Evolutionary conservation across 2,888 invertebrate species (phyloP).

Genomic region (Stramonita haemastoma): DNA sequence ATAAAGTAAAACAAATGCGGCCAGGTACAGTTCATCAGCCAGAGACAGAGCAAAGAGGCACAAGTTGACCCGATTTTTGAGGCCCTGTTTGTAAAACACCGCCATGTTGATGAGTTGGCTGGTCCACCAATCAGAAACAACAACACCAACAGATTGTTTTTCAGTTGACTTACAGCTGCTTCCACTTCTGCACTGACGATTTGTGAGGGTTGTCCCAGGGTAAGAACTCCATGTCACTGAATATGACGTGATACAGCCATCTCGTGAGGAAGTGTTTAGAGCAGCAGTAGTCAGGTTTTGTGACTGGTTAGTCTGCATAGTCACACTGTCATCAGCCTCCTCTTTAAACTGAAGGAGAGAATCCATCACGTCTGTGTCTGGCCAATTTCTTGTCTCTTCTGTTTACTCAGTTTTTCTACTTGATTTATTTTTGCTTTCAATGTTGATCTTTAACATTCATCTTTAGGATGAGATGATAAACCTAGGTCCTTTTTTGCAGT

Average conservation of each 20-base stretch:
- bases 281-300: neutral
- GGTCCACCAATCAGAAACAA: neutral
- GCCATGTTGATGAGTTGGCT: slow-evolving; percentile 18
- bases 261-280: neutral
- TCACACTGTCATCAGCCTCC: too few relatives aligned
- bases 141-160: neutral
- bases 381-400: too few relatives aligned
- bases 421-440: too few relatives aligned
- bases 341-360: too few relatives aligned
- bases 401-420: too few relatives aligned
- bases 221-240: neutral
- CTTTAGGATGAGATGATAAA: too few relatives aligned
- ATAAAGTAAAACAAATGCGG: neutral
- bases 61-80: neutral
- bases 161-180: neutral
- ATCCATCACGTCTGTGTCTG: too few relatives aligned
- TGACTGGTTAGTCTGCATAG: too few relatives aligned
- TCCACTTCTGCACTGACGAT: slow-evolving; percentile 14
- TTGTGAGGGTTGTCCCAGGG: slow-evolving; percentile 16
- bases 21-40: neutral
- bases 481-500: too few relatives aligned
- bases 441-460: too few relatives aligned
- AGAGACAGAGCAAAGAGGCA: neutral
- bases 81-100: slow-evolving; percentile 5
- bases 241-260: neutral